Conservation (phyloP, 2,888 invertebrate genomes). For the Oscheius sp. region DNA sequence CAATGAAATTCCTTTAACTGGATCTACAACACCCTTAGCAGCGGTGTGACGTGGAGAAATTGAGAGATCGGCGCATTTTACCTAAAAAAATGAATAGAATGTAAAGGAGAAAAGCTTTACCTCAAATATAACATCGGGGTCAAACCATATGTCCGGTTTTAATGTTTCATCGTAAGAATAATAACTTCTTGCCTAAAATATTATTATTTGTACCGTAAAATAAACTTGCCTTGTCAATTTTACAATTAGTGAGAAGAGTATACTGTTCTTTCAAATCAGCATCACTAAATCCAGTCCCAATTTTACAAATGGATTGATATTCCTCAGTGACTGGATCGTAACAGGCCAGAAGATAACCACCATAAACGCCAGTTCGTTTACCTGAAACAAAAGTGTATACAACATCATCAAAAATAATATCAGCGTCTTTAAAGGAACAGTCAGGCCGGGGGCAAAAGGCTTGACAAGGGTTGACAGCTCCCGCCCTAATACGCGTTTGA, state of each 20-base stretch:
- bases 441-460: too few relatives aligned
- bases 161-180: slow-evolving; percentile 83
- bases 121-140: slow-evolving; percentile 90
- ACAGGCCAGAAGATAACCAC: slow-evolving; percentile 93
- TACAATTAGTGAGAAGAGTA: slow-evolving; percentile 82
- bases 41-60: slow-evolving; percentile 93
- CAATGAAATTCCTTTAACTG: slow-evolving; percentile 81
- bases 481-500: too few relatives aligned
- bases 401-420: not conserved
- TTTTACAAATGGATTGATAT: slow-evolving; percentile 92
- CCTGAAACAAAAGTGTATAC: slow-evolving; percentile 76
- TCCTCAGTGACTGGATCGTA: slow-evolving; percentile 89
- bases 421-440: not conserved
- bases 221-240: slow-evolving; percentile 78
- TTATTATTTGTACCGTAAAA: not conserved
- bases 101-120: slow-evolving; percentile 76
- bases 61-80: slow-evolving; percentile 93
- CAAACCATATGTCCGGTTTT: slow-evolving; percentile 89
- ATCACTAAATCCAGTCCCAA: slow-evolving; percentile 94
- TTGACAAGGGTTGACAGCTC: too few relatives aligned
- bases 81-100: too few relatives aligned
- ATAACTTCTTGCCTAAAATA: slow-evolving; percentile 77
- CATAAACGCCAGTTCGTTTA: slow-evolving; percentile 89
- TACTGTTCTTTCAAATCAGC: slow-evolving; percentile 85
- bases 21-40: slow-evolving; percentile 81